Conservation (phyloP, 2,888 invertebrate genomes). For the Spilarctia lutea region DNA sequence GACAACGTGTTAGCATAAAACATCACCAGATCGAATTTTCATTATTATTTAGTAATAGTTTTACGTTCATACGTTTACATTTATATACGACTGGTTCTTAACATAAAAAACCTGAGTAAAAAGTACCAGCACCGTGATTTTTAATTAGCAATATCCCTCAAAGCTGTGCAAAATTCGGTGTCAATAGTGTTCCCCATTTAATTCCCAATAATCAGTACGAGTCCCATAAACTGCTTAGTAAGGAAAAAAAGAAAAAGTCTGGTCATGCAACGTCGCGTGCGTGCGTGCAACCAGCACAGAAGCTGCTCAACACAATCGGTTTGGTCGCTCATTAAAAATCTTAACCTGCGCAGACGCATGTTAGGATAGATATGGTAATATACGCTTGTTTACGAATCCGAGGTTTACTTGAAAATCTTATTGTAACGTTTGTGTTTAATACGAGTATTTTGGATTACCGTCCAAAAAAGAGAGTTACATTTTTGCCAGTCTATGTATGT, state of each 20-base stretch:
- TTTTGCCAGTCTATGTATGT: too few species aligned
- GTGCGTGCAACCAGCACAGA: conserved; percentile 55
- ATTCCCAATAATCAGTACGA: conserved; percentile 43
- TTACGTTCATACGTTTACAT: too few species aligned
- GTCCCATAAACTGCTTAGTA: conserved; percentile 53
- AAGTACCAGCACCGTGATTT: neutral
- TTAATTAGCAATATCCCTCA: neutral
- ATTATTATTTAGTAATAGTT: too few species aligned
- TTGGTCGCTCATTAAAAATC: conserved; percentile 53
- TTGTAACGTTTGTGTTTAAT: neutral
- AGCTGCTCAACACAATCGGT: conserved; percentile 57
- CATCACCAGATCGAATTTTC: too few species aligned
- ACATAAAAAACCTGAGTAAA: neutral
- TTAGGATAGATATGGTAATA: conserved; percentile 45
- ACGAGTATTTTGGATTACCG: neutral
- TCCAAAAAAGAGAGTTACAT: too few species aligned
- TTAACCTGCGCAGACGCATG: conserved; percentile 44
- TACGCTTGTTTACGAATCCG: neutral
- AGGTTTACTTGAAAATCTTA: conserved; percentile 3
- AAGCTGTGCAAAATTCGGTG: conserved; percentile 32
- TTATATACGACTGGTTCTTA: too few species aligned
- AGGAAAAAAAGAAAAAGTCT: conserved; percentile 55
- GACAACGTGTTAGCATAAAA: too few species aligned
- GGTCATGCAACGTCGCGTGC: conserved; percentile 83
- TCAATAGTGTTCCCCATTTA: conserved; percentile 36